phyloP scores from a whole-genome alignment of 2,113 vertebrate genomes.

The Buteo buteo region DNA sequence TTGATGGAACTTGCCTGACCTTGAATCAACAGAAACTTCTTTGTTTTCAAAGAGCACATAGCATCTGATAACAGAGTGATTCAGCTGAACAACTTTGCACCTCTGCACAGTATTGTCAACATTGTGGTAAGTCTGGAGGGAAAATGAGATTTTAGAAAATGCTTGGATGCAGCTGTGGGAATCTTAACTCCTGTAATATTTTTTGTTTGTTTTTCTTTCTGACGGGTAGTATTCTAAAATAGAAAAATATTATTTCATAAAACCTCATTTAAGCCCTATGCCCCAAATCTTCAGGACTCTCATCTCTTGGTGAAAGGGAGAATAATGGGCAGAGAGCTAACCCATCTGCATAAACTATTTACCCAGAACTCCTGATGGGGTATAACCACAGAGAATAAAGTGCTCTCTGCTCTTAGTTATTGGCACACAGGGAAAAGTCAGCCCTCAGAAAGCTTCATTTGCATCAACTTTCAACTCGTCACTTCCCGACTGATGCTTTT shows the following conservation, averaged over 20 bases:
- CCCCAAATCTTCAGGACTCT: neutral
- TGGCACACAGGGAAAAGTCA: neutral
- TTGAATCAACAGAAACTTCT: conserved; percentile 1
- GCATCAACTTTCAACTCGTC: neutral
- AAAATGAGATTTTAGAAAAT: neutral
- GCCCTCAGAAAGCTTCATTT: neutral
- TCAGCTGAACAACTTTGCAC: neutral
- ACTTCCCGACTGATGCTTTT: neutral
- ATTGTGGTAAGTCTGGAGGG: neutral
- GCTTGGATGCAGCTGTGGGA: neutral
- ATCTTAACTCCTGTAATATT: neutral
- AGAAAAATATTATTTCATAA: conserved; percentile 36
- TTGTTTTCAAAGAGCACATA: neutral
- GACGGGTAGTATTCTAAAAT: conserved; percentile 3
- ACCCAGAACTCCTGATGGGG: neutral
- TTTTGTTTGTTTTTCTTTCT: neutral
- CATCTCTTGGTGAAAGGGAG: neutral
- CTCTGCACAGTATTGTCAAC: neutral
- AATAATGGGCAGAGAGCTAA: neutral
- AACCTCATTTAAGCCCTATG: neutral
- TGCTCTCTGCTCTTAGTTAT: neutral
- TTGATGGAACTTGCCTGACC: neutral
- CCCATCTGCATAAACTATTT: conserved; percentile 13
- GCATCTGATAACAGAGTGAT: neutral
- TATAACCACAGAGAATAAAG: neutral